Evolutionary conservation across 2,113 vertebrate genomes (phyloP).

Genomic region (Genyomyrus donnyi): DNA sequence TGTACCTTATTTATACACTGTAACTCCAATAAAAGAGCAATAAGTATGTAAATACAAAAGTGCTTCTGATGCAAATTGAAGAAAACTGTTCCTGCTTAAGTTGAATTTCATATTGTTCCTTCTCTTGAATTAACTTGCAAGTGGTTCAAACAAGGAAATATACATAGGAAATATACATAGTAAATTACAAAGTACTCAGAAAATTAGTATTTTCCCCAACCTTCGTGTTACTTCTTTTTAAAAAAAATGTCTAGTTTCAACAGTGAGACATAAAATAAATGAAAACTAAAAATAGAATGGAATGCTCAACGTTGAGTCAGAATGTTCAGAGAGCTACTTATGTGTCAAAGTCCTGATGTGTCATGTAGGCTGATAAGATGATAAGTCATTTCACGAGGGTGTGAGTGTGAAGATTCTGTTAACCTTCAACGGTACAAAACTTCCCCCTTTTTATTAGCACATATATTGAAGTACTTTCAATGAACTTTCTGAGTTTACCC

Average conservation of each 20-base stretch:
- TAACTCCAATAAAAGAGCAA: background rate
- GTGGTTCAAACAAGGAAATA: background rate
- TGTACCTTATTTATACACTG: background rate
- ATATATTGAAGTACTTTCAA: background rate
- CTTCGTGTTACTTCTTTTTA: background rate
- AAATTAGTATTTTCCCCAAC: background rate
- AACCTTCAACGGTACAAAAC: background rate
- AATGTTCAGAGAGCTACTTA: background rate
- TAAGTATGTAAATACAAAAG: background rate
- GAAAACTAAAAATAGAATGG: background rate
- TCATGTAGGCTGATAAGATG: background rate
- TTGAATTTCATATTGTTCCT: background rate
- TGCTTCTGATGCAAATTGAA: background rate
- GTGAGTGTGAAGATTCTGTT: constrained; percentile 9
- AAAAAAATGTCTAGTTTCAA: background rate
- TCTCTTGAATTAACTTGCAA: background rate
- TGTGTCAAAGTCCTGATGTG: background rate
- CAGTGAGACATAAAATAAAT: background rate
- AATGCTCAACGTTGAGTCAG: background rate
- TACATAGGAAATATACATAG: background rate
- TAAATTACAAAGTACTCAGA: background rate
- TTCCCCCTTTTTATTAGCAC: background rate
- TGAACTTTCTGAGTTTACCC: background rate
- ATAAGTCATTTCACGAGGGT: constrained; percentile 7
- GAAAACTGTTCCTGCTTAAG: background rate